phyloP scores from a whole-genome alignment of 2,113 vertebrate genomes.

The Burhinus oedicnemus region DNA sequence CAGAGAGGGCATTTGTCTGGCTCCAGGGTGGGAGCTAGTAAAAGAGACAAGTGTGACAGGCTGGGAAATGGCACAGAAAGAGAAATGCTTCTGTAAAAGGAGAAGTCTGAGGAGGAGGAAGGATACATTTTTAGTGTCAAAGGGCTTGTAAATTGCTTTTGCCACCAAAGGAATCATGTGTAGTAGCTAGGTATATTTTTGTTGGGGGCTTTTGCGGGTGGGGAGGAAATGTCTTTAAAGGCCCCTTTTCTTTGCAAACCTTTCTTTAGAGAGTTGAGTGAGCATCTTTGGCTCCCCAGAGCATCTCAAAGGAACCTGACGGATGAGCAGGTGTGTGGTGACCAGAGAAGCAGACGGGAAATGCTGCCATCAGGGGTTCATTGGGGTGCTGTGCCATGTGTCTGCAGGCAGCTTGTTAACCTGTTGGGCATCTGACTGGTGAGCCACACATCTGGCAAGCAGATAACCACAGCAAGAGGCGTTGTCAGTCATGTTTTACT shows the following conservation, averaged over 20 bases:
- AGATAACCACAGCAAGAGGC: neutral
- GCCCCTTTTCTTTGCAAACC: neutral
- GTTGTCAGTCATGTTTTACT: neutral
- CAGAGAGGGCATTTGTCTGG: neutral
- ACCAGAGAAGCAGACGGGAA: neutral
- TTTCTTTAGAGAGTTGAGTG: neutral
- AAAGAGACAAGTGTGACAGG: neutral
- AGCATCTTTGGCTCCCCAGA: neutral
- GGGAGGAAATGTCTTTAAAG: neutral
- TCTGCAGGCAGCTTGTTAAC: neutral
- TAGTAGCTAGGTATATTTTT: neutral
- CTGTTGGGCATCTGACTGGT: neutral
- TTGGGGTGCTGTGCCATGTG: neutral
- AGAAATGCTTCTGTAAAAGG: constrained; percentile 2
- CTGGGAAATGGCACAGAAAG: neutral
- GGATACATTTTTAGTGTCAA: neutral
- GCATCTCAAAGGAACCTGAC: neutral
- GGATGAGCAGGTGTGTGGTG: neutral
- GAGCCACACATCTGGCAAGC: neutral
- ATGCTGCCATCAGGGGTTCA: neutral
- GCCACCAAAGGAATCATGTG: neutral
- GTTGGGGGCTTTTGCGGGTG: neutral
- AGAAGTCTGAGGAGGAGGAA: constrained; percentile 38
- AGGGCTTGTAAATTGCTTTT: neutral
- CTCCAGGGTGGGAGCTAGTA: neutral